Percentiles rank a stretch among this genome's conserved stretches.
These are phyloP conservation scores for Caenorhabditis sp. DNA, from an alignment of 2,888 invertebrate genomes.

Conservation along the genomic window DNA sequence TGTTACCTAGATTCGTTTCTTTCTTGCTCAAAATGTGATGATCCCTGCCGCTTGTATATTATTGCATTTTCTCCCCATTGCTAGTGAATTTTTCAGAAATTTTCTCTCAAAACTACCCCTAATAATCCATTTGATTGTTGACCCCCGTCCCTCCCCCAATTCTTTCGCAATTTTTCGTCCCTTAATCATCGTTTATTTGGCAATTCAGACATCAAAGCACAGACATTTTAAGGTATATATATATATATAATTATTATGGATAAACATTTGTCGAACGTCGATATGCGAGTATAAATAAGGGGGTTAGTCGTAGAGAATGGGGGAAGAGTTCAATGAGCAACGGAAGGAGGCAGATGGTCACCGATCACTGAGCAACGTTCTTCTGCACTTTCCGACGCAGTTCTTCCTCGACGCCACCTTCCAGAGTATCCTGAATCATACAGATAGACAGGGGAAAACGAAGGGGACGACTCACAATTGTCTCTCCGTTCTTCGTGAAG, in stretches of 20 bases:
- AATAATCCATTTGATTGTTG: conserved; percentile 10
- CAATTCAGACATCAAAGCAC: conserved; percentile 34
- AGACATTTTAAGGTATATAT: conserved; percentile 9
- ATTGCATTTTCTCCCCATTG: conserved; percentile 10
- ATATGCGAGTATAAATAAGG: not conserved
- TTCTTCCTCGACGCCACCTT: conserved; percentile 74
- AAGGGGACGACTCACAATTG: conserved; percentile 62
- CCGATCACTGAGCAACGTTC: conserved; percentile 43
- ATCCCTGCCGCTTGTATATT: conserved; percentile 12
- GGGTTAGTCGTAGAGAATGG: conserved; percentile 31
- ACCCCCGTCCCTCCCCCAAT: conserved; percentile 30
- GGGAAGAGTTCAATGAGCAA: conserved; percentile 42
- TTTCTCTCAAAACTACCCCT: conserved; percentile 2
- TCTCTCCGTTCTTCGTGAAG: conserved; percentile 73
- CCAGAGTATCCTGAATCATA: conserved; percentile 66
- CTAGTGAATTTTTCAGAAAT: conserved; percentile 10
- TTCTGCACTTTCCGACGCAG: conserved; percentile 50
- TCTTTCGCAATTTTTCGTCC: conserved; percentile 34
- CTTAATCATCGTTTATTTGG: conserved; percentile 17
- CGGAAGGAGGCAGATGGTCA: conserved; percentile 30
- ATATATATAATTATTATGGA: conserved; percentile 40
- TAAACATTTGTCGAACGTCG: conserved; percentile 45
- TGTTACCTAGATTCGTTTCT: conserved; percentile 40
- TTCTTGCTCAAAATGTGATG: conserved; percentile 32
- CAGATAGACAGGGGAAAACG: not conserved